A percentile compares a stretch with the other conserved stretches of the same genome.
Evolutionary conservation across 2,113 vertebrate genomes (phyloP).

Genomic region (Mustela nigripes): DNA sequence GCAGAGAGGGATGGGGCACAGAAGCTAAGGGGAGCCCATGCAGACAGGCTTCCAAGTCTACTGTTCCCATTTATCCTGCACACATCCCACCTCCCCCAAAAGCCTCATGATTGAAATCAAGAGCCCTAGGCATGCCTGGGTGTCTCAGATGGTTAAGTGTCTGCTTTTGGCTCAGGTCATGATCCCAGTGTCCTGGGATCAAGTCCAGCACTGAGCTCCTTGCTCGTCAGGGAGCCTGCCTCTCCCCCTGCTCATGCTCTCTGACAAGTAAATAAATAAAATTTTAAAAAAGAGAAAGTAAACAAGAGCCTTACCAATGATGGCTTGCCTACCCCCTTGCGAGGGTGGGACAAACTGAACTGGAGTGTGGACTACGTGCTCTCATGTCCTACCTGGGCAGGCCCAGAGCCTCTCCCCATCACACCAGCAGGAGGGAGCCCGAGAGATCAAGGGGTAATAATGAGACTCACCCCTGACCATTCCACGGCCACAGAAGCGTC

Average conservation of each 20-base stretch:
- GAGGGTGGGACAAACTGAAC: neutral
- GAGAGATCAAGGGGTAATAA: neutral
- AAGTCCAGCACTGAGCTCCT: neutral
- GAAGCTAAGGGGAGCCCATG: neutral
- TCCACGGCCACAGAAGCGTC: conserved; percentile 99
- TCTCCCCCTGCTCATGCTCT: neutral
- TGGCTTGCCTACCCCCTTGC: neutral
- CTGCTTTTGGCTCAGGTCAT: too few species aligned
- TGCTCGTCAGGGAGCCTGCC: neutral
- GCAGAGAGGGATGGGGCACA: conserved; percentile 34
- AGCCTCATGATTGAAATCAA: conserved; percentile 5
- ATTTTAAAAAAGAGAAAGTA: neutral
- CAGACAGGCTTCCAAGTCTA: neutral
- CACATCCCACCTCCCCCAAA: neutral
- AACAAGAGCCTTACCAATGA: neutral
- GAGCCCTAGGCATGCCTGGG: neutral
- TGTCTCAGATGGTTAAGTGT: too few species aligned
- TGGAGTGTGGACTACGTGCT: neutral
- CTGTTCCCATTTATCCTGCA: neutral
- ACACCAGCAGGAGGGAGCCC: neutral
- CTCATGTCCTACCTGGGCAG: neutral
- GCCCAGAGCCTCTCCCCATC: neutral
- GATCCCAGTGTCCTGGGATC: too few species aligned
- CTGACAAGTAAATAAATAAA: neutral
- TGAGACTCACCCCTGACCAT: conserved; percentile 99